Percentiles rank a stretch among this genome's conserved stretches.
phyloP scores from a whole-genome alignment of 2,113 vertebrate species.

The Columba janthina region DNA sequence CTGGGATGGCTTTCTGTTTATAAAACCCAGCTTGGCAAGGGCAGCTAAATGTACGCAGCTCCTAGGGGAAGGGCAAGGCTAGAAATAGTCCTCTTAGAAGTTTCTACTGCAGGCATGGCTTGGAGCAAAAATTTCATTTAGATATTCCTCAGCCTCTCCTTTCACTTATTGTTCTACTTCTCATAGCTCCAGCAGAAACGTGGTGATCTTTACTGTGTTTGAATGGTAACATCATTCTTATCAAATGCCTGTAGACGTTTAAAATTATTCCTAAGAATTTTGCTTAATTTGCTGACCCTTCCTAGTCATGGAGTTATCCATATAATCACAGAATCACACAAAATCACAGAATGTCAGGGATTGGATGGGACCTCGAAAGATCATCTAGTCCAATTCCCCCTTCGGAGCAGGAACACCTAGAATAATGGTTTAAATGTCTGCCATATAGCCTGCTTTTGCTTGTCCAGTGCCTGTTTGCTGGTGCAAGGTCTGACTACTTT shows the following conservation, averaged over 20 bases:
- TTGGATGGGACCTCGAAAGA: too few species aligned
- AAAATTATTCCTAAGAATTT: background rate
- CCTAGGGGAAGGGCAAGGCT: background rate
- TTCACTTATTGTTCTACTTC: background rate
- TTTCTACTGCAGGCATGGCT: background rate
- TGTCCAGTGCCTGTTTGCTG: background rate
- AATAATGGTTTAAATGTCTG: background rate
- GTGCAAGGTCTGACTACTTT: background rate
- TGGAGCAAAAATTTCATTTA: background rate
- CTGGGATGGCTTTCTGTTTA: background rate
- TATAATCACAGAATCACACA: too few species aligned
- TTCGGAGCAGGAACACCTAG: too few species aligned
- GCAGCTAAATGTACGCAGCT: background rate
- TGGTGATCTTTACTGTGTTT: background rate
- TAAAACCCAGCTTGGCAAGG: background rate
- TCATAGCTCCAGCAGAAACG: background rate
- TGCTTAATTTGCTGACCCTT: background rate
- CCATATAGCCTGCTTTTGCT: background rate
- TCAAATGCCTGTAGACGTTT: background rate
- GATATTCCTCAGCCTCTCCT: background rate
- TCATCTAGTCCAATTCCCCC: too few species aligned
- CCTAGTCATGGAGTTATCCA: background rate
- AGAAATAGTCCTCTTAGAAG: background rate
- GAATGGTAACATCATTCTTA: background rate
- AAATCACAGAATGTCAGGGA: too few species aligned